Percentiles rank a stretch among this genome's conserved stretches.
Evolutionary conservation across 2,888 invertebrate species (phyloP).

Genomic region (Pheosia tremula): DNA sequence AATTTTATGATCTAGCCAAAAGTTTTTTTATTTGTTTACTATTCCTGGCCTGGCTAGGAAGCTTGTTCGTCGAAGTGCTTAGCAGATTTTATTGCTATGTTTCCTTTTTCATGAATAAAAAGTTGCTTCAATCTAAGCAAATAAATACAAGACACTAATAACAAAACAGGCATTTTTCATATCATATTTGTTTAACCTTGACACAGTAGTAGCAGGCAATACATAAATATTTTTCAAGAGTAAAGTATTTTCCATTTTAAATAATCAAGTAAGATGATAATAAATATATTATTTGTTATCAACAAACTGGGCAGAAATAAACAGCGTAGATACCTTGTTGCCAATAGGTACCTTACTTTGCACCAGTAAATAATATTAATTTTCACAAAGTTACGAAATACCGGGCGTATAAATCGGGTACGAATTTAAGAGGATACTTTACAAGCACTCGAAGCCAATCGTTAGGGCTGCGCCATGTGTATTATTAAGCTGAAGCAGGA

Average conservation of each 20-base stretch:
- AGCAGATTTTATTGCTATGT: too few relatives aligned
- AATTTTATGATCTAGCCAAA: constrained; percentile 42
- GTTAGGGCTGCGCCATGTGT: constrained; percentile 75
- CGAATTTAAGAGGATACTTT: constrained; percentile 64
- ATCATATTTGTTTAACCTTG: too few relatives aligned
- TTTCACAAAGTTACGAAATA: constrained; percentile 38
- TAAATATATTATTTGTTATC: too few relatives aligned
- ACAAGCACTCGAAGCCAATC: constrained; percentile 73
- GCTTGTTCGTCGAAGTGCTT: too few relatives aligned
- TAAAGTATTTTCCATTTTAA: too few relatives aligned
- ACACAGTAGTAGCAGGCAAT: too few relatives aligned
- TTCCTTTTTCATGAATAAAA: too few relatives aligned
- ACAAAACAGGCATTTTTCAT: too few relatives aligned
- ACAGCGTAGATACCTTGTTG: background rate
- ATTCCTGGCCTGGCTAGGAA: background rate
- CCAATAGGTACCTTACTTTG: background rate
- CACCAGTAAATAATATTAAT: constrained; percentile 11
- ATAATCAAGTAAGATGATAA: too few relatives aligned
- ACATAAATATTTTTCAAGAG: too few relatives aligned
- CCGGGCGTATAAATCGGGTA: constrained; percentile 53
- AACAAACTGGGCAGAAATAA: background rate
- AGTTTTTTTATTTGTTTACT: background rate
- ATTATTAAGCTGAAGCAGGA: constrained; percentile 82
- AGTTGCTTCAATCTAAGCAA: too few relatives aligned
- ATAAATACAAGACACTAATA: too few relatives aligned